These are phyloP conservation scores for Dascillus cervinus DNA, from an alignment of 2,888 invertebrate genomes.

Conservation along the genomic window DNA sequence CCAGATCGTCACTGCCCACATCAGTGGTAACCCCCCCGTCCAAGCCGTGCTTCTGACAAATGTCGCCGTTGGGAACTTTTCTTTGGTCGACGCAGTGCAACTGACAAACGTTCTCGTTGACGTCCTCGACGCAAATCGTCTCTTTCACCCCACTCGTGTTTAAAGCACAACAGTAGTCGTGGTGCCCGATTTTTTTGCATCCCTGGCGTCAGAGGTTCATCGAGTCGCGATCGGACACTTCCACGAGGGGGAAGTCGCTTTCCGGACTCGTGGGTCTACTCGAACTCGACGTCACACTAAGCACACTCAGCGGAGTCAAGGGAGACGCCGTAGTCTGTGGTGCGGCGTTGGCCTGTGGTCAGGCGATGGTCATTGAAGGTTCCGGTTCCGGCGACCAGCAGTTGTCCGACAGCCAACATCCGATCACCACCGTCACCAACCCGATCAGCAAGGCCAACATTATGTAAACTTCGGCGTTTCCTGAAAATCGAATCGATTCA, in stretches of 20 bases:
- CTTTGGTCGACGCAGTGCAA: no score
- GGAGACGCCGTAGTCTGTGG: slow-evolving; percentile 35
- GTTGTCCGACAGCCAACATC: slow-evolving; percentile 71
- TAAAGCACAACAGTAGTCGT: no score
- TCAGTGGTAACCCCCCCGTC: no score
- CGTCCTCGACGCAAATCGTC: slow-evolving; percentile 10
- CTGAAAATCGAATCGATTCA: no score
- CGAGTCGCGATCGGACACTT: slow-evolving; percentile 26
- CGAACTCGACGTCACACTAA: slow-evolving; percentile 20
- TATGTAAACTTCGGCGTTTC: slow-evolving; percentile 69
- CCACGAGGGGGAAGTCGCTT: slow-evolving; percentile 41
- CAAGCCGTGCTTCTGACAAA: no score
- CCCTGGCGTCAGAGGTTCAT: slow-evolving; percentile 25
- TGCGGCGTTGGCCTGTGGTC: slow-evolving; percentile 58
- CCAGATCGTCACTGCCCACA: no score
- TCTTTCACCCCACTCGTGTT: no score
- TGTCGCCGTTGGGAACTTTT: no score
- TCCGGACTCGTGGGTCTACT: slow-evolving; percentile 35
- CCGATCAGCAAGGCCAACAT: slow-evolving; percentile 65
- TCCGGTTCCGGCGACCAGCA: slow-evolving; percentile 71
- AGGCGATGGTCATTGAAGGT: slow-evolving; percentile 58
- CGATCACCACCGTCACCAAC: slow-evolving; percentile 64
- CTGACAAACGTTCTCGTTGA: slow-evolving; percentile 11
- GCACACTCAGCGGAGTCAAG: slow-evolving; percentile 27
- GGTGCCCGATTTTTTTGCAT: slow-evolving; percentile 12